Percentiles rank a stretch among this genome's conserved stretches.
These are phyloP conservation scores for Ferrisia virgata DNA, from an alignment of 2,888 invertebrate genomes.

Conservation along the genomic window DNA sequence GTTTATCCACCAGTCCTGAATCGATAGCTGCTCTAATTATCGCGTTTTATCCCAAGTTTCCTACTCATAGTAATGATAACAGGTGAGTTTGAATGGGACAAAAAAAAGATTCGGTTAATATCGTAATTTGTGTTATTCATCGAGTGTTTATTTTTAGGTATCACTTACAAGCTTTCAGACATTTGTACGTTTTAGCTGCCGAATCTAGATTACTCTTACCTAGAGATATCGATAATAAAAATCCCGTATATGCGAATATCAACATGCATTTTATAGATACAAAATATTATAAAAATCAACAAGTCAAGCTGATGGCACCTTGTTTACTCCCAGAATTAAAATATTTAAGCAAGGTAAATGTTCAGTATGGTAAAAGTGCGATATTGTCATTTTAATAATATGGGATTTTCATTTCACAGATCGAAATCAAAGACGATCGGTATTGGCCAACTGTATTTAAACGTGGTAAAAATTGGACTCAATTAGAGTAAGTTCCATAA, in stretches of 20 bases:
- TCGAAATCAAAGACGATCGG: conserved; percentile 70
- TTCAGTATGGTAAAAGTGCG: neutral
- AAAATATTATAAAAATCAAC: conserved; percentile 54
- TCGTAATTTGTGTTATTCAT: neutral
- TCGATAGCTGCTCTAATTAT: conserved; percentile 87
- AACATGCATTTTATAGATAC: conserved; percentile 58
- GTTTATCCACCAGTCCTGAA: conserved; percentile 74
- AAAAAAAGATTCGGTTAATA: neutral
- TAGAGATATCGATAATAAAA: conserved; percentile 74
- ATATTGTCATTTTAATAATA: neutral
- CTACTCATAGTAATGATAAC: conserved; percentile 93
- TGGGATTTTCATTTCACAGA: conserved; percentile 50
- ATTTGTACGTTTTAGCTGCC: conserved; percentile 90
- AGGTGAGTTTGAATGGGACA: conserved; percentile 58
- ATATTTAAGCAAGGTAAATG: conserved; percentile 65
- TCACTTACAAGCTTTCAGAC: conserved; percentile 94
- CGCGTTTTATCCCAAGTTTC: conserved; percentile 95
- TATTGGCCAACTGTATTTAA: conserved; percentile 89
- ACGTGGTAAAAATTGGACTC: conserved; percentile 77
- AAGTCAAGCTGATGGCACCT: conserved; percentile 70
- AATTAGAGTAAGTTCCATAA: conserved; percentile 63
- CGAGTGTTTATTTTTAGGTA: conserved; percentile 62
- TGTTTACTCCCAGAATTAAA: conserved; percentile 80
- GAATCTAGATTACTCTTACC: conserved; percentile 87
- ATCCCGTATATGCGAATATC: conserved; percentile 78